phyloP scores from a whole-genome alignment of 2,888 invertebrate genomes.

The Amblyjoppa proteus region DNA sequence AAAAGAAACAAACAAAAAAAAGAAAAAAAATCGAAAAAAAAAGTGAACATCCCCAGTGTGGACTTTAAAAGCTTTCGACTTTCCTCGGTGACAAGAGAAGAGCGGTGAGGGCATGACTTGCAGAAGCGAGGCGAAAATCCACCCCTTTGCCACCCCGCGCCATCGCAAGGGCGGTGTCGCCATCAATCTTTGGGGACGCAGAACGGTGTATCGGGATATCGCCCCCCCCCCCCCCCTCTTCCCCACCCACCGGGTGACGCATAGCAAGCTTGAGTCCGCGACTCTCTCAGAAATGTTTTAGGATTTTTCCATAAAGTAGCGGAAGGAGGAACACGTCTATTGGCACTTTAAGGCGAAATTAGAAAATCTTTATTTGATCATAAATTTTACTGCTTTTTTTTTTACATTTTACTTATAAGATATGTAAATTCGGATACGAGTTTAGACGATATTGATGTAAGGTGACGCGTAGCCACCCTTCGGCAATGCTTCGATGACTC shows the following conservation, averaged over 20 bases:
- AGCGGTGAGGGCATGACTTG: conserved; percentile 59
- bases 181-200: conserved; percentile 69
- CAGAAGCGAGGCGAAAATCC: conserved; percentile 60
- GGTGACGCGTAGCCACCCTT: background rate
- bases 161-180: conserved; percentile 64
- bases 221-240: conserved; percentile 14
- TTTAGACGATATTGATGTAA: too few species aligned
- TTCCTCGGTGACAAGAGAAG: conserved; percentile 49
- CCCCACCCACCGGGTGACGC: too few species aligned
- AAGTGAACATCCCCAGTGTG: conserved; percentile 30
- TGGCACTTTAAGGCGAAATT: conserved; percentile 26
- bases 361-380: background rate
- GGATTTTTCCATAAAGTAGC: conserved; percentile 30
- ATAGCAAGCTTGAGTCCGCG: conserved; percentile 38
- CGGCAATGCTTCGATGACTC: background rate
- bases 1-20: conserved; percentile 41
- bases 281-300: conserved; percentile 39
- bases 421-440: background rate
- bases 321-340: conserved; percentile 11
- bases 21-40: conserved; percentile 14
- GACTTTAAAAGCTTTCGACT: conserved; percentile 68
- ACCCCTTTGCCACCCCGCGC: conserved; percentile 51
- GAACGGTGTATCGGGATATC: conserved; percentile 66
- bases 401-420: background rate
- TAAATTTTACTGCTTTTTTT: conserved; percentile 4